Percentiles rank a stretch among this genome's conserved stretches.
Evolutionary conservation across 2,797 vertebrate species (phyloP).

Genomic region (Argyrosomus regius): DNA sequence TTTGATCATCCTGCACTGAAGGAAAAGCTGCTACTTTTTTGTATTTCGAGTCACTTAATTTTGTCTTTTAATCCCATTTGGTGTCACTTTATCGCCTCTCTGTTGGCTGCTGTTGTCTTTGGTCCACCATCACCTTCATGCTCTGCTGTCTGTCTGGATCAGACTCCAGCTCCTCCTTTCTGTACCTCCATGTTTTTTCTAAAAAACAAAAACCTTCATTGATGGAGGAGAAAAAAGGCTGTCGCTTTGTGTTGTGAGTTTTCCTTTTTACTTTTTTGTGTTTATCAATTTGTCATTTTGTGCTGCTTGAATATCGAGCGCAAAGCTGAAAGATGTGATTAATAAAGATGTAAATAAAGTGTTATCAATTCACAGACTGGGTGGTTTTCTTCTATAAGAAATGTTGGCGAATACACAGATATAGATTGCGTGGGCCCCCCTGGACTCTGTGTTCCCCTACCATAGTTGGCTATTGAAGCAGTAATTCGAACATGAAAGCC

Average conservation of each 20-base stretch:
- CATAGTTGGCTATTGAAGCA: too few species aligned
- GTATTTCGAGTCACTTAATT: slow-evolving; percentile 21
- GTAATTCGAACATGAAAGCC: too few species aligned
- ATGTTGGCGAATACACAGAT: too few species aligned
- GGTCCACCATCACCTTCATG: slow-evolving; percentile 42
- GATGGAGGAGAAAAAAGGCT: slow-evolving; percentile 7
- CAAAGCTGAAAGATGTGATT: slow-evolving; percentile 66
- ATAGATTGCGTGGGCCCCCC: too few species aligned
- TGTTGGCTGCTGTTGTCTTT: not conserved
- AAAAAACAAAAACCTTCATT: slow-evolving; percentile 53
- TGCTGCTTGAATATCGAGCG: slow-evolving; percentile 66
- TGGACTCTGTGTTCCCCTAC: too few species aligned
- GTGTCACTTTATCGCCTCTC: slow-evolving; percentile 34
- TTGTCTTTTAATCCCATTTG: not conserved
- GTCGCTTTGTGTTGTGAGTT: slow-evolving; percentile 62
- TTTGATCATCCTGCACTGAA: slow-evolving; percentile 26
- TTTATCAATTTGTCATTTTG: slow-evolving; percentile 66
- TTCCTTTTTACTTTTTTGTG: slow-evolving; percentile 70
- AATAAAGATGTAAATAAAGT: slow-evolving; percentile 87
- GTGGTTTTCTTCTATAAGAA: not conserved
- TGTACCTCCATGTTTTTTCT: slow-evolving; percentile 70
- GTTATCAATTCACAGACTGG: slow-evolving; percentile 30
- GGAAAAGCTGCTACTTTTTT: slow-evolving; percentile 17
- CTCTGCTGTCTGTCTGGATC: slow-evolving; percentile 34
- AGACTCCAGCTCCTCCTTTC: slow-evolving; percentile 19